Base-by-base conservation (phyloP, 2,888 invertebrate genomes). In the Orgyia antiqua region DNA sequence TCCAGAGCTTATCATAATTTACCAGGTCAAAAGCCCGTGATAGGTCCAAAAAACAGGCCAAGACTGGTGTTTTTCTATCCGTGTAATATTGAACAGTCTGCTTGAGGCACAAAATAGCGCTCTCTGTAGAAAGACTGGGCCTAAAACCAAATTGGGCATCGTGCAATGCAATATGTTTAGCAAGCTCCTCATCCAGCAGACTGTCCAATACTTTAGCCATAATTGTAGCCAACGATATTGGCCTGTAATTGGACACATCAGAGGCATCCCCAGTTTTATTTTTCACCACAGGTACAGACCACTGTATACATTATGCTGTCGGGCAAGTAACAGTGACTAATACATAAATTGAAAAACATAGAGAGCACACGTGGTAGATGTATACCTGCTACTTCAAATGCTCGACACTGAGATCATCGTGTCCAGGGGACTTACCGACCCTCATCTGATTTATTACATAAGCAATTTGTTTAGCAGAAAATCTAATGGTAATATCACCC, bases 191-290 rank as follows among this genome's bases (percentile, higher is more conserved):
- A n/a, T n/a, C n/a, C n/a, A n/a, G n/a, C n/a, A n/a, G n/a, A n/a
- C n/a, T n/a, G n/a, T n/a, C n/a, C n/a, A n/a, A n/a, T 8, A 19
- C 24, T 24, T 35, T 35, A 7, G 30, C 35, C 6, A 21, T 8
- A 11, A 26, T 35, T 7, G 35, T 35, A 9, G 30, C 35, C 6
- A 35, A 24, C 7, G 35, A 35, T 10, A 35, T 35, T 12, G 35
- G 35, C 7, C 35, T 12, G n/a, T 35, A 35, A 25, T 37, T 37
- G 10, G 7, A 6, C 5, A 23, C 20, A 11, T 24, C 13, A 10
- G 29, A 24, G n/a, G 21, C 12, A 7, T 33, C 28, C 15, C 36
- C 28, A 1, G 36, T 31, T n/a, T 28, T 36, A 11, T 36, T 31
- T 25, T 36, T 36, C 12, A 28, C 19, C 1, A 36, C 9, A 2